phyloP scores from a whole-genome alignment of 2,797 vertebrate species.

The Zenarchopterus dispar region DNA sequence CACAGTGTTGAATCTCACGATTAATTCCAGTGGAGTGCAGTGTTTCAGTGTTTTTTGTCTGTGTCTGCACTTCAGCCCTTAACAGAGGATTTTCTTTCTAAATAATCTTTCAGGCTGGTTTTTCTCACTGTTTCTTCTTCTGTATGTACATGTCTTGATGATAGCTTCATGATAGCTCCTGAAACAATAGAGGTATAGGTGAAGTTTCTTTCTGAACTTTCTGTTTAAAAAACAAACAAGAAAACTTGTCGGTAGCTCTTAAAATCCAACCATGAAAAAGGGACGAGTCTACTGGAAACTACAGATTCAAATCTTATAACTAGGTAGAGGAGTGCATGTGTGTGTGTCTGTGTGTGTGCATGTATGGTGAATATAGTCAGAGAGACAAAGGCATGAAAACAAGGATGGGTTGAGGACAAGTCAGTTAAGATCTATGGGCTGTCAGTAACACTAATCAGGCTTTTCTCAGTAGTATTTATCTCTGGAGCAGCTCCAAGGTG shows the following conservation, averaged over 20 bases:
- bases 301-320: constrained; percentile 3
- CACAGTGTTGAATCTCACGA: neutral
- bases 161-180: constrained; percentile 20
- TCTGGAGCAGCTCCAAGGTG: constrained; percentile 60
- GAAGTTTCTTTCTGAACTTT: neutral
- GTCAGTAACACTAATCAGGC: constrained; percentile 77
- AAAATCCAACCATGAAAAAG: neutral
- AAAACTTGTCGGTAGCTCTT: neutral
- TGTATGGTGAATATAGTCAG: constrained; percentile 14
- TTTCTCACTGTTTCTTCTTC: constrained; percentile 1
- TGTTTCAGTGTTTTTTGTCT: constrained; percentile 14
- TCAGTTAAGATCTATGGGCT: constrained; percentile 75
- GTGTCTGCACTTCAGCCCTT: constrained; percentile 10
- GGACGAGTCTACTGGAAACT: constrained; percentile 9
- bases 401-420: constrained; percentile 29
- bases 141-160: constrained; percentile 10
- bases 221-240: neutral
- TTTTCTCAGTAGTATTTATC: constrained; percentile 69
- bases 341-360: neutral
- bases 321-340: neutral
- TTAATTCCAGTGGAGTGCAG: constrained; percentile 12
- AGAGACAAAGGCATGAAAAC: constrained; percentile 42
- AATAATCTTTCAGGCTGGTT: constrained; percentile 9
- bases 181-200: neutral
- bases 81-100: too few relatives aligned